Conservation (phyloP, 2,113 vertebrate species). For the Onychorhynchus coronatus region DNA sequence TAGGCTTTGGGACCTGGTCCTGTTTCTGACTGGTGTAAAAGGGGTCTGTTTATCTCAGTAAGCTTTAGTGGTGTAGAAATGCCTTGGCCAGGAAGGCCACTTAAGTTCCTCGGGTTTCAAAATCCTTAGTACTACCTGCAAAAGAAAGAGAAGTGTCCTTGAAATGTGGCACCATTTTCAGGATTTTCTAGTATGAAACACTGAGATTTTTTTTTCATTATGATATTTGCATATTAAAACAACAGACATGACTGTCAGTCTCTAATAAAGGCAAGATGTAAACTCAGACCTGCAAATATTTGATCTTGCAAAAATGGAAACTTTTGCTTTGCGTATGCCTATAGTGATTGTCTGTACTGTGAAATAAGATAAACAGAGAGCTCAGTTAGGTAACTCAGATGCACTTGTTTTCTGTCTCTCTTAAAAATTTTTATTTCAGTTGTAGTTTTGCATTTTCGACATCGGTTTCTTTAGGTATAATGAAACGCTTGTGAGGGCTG, state of each 20-base stretch:
- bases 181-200: background rate
- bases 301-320: background rate
- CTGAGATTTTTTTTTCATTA: background rate
- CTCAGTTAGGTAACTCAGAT: background rate
- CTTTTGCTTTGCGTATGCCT: background rate
- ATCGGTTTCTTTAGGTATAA: background rate
- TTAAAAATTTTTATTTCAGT: background rate
- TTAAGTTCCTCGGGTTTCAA: background rate
- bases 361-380: background rate
- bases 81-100: background rate
- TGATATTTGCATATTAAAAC: background rate
- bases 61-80: background rate
- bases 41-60: background rate
- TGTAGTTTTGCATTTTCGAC: background rate
- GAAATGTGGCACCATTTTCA: background rate
- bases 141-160: background rate
- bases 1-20: rapidly evolving
- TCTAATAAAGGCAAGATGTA: background rate
- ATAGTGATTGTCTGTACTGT: background rate
- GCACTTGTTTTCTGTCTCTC: background rate
- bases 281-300: background rate
- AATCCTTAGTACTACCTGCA: background rate
- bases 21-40: background rate
- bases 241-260: background rate
- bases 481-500: background rate